A percentile compares a stretch with the other conserved stretches of the same genome.
phyloP scores from a whole-genome alignment of 2,797 vertebrate species.

The Melanotaenia maccullochi region DNA sequence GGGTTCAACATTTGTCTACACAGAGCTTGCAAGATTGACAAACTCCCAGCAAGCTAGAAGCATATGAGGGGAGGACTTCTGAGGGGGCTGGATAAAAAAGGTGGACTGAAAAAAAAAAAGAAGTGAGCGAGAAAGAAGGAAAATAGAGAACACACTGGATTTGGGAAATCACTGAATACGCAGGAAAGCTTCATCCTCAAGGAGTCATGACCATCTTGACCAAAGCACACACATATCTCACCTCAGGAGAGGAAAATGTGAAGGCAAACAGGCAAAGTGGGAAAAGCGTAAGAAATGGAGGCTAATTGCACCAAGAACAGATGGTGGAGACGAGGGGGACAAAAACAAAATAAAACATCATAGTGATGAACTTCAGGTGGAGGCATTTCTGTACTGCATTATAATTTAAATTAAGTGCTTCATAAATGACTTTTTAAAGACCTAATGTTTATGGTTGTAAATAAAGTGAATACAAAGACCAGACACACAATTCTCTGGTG shows the following conservation, averaged over 20 bases:
- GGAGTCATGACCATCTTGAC: constrained; percentile 7
- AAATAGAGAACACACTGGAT: constrained; percentile 14
- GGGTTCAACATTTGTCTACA: neutral
- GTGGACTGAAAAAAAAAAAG: constrained; percentile 3
- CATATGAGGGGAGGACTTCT: constrained; percentile 55
- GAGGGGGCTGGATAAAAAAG: constrained; percentile 40
- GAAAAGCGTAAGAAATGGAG: constrained; percentile 4
- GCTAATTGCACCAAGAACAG: constrained; percentile 37
- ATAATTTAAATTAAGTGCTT: neutral
- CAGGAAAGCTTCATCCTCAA: constrained; percentile 43
- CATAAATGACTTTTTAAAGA: constrained; percentile 1
- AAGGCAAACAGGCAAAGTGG: constrained; percentile 19
- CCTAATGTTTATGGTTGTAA: neutral
- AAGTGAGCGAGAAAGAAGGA: constrained; percentile 9
- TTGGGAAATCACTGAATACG: constrained; percentile 32
- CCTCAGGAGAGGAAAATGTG: constrained; percentile 32
- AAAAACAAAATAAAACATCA: neutral
- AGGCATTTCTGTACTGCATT: constrained; percentile 6
- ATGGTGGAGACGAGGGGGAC: constrained; percentile 30
- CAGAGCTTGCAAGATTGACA: constrained; percentile 12
- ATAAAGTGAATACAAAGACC: constrained; percentile 1
- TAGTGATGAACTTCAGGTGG: constrained; percentile 1
- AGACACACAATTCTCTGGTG: constrained; percentile 11
- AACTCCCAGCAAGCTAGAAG: constrained; percentile 54
- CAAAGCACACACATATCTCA: constrained; percentile 26